Base-by-base conservation (phyloP, 2,797 vertebrate species). In the Lepus oiostolus region DNA sequence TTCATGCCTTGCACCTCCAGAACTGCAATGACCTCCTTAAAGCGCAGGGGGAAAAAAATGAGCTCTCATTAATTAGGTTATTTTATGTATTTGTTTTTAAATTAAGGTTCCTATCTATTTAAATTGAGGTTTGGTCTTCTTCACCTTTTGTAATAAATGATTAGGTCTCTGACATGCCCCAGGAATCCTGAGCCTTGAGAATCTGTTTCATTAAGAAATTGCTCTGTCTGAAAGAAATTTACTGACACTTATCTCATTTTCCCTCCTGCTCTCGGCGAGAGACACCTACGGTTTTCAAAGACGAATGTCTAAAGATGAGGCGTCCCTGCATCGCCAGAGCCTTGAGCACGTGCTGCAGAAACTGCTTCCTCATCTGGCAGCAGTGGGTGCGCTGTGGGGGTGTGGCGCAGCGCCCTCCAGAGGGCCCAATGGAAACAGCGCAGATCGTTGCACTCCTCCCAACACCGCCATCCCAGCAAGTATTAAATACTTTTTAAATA, bases 131-230 rank as follows among this genome's bases (percentile, higher is more conserved):
- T 82, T n/a, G 24, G n/a, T 95, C 90, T 93, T 85, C 62, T 60
- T 95, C 30, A 32, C 17, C 68, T 74, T 85, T 72, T 91, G 60
- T 30, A 75, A 71, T n/a, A 85, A 74, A 14, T 68, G 26, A 87
- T 85, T 58, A 52, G n/a, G n/a, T 30, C 75, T 74, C 35, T n/a
- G 63, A 67, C 42, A 85, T 85, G 75, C 72, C 42, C 63, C 65
- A n/a, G 82, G 65, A 93, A 80, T 16, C 58, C 60, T 47, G 91
- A 63, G 17, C 42, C 94, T 81, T 96, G 96, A 95, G 83, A 97
- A 96, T 94, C 82, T 72, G 21, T 95, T 97, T 97, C 67, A 86
- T 81, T 96, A 93, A 88, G 77, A 87, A 93, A 82, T 92, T 80
- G 88, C 58, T 95, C 82, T 58, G 70, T 94, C 72, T 97, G 76